Conservation (phyloP, 2,797 vertebrate genomes). For the Tenualosa ilisha region DNA sequence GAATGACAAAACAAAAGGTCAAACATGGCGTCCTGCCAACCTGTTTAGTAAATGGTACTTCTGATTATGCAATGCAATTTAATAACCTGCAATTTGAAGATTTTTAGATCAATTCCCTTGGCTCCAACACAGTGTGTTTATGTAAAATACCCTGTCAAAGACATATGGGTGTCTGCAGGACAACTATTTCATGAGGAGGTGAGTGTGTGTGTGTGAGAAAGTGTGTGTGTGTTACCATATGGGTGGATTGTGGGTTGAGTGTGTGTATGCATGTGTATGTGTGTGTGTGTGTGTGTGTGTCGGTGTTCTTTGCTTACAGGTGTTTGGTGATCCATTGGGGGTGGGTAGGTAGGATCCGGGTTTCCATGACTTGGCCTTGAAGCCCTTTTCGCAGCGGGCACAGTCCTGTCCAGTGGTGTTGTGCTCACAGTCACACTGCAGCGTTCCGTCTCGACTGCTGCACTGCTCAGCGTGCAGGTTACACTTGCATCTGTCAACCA, state of each 20-base stretch:
- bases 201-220: neutral
- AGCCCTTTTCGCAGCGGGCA: slow-evolving; percentile 81
- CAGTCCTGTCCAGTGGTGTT: slow-evolving; percentile 93
- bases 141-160: no score
- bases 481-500: slow-evolving; percentile 85
- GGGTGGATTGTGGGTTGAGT: neutral
- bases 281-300: neutral
- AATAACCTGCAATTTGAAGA: no score
- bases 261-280: neutral
- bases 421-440: slow-evolving; percentile 92
- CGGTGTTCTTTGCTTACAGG: slow-evolving; percentile 74
- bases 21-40: no score
- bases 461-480: slow-evolving; percentile 89
- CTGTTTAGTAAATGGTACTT: no score
- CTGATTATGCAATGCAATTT: no score
- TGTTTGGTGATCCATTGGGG: slow-evolving; percentile 86
- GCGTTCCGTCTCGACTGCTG: slow-evolving; percentile 78
- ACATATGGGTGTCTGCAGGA: no score
- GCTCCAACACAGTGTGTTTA: no score
- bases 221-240: neutral
- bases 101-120: no score
- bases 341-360: slow-evolving; percentile 89
- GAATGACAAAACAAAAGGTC: no score
- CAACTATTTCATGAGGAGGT: no score
- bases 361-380: slow-evolving; percentile 84